Evolutionary conservation across 2,888 invertebrate genomes (phyloP), one percentile per base, ranked within the genome.

Genomic region (Gryllus longicercus): DNA sequence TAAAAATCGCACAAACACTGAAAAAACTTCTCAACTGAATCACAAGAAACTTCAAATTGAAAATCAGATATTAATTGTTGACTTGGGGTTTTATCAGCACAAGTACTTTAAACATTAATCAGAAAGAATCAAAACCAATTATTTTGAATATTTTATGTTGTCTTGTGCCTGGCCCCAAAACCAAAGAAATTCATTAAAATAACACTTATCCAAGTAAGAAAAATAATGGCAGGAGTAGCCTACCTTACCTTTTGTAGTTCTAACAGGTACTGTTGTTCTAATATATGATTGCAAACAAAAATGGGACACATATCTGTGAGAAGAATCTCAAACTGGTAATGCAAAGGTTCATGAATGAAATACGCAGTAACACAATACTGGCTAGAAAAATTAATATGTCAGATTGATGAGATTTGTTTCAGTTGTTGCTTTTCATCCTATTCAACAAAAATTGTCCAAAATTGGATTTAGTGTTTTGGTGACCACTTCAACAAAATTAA

Each of bases 181-280:
- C 63, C 63, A 63, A 63, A 18, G 63, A 63, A 14, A 63, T 14
- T 63, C 63, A 18, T 63, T 63, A 63, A 63, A 14, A 63, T 63
- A 63, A 18, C 63, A 18, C 16, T 63, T n/a, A 63, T 14, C 11
- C n/a, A 63, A 63, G 14, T 63, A 63, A 63, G 63, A 63, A 63
- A 38, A 63, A 63, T n/a, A 63, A 63, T 63, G 63, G 63, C 63
- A 63, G 63, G 63, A 63, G 63, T 63, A n/a, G n/a, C 63, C 63
- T 63, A 63, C 63, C 63, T 38, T n/a, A 63, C 63, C 14, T 63
- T 63, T 63, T 63, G 63, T 63, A 63, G 63, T 63, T 63, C 63
- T 63, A 63, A 63, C 63, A 63, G 63, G 63, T 63, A 63, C 63
- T 63, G 63, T n/a, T 63, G 63, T 18, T 63, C 63, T n/a, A 63